Evolutionary conservation across 2,113 vertebrate species (phyloP).

Genomic region (Equus przewalskii): DNA sequence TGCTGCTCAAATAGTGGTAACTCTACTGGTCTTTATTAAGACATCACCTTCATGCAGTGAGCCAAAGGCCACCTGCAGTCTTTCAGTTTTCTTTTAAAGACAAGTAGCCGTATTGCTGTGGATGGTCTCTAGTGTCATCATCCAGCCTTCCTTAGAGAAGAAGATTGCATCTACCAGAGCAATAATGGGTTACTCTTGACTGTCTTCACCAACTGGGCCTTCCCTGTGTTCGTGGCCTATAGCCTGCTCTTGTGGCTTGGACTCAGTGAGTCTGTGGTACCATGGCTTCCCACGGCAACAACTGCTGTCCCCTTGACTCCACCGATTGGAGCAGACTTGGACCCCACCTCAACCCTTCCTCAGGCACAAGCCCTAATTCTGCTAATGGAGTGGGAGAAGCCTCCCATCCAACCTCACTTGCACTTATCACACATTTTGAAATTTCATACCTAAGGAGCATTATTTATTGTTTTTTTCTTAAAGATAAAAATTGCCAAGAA

Average conservation of each 20-base stretch:
- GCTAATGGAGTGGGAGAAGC: background rate
- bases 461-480: too few relatives aligned
- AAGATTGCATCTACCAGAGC: too few relatives aligned
- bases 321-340: background rate
- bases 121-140: background rate
- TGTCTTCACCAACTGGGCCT: background rate
- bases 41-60: background rate
- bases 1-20: background rate
- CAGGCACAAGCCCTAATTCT: background rate
- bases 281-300: background rate
- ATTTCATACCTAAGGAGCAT: too few relatives aligned
- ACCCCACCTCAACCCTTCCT: background rate
- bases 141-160: background rate
- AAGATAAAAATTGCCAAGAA: too few relatives aligned
- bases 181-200: background rate
- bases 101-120: background rate
- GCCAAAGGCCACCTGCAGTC: background rate
- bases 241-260: background rate
- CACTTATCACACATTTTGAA: background rate
- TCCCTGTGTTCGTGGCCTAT: background rate
- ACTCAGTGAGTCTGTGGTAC: background rate
- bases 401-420: background rate
- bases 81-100: background rate
- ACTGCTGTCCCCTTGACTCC: background rate
- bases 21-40: background rate